Conservation (phyloP, 2,797 vertebrate genomes). For the Fistularia commersonii region DNA sequence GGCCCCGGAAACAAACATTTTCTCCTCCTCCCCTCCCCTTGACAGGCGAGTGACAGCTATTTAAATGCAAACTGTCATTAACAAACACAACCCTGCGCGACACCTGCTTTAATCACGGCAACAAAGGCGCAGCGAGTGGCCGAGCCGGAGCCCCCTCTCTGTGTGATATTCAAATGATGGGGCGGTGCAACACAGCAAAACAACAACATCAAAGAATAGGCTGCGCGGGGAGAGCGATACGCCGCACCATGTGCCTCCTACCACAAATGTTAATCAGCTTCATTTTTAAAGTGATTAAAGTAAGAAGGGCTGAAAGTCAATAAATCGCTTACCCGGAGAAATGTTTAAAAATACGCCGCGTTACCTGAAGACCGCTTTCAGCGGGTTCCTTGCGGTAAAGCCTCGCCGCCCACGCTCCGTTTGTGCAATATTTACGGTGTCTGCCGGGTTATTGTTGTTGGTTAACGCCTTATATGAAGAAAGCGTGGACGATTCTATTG, state of each 20-base stretch:
- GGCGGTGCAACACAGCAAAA: slow-evolving; percentile 72
- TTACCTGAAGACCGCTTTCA: slow-evolving; percentile 4
- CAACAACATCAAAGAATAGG: slow-evolving; percentile 87
- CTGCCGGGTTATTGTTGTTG: too few relatives aligned
- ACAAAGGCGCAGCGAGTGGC: slow-evolving; percentile 75
- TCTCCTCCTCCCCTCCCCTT: slow-evolving; percentile 49
- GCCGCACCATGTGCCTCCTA: slow-evolving; percentile 52
- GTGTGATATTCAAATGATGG: slow-evolving; percentile 92
- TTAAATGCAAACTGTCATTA: slow-evolving; percentile 80
- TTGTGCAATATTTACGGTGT: too few relatives aligned
- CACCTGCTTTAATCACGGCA: slow-evolving; percentile 81
- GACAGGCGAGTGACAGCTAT: slow-evolving; percentile 77
- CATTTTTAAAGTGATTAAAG: slow-evolving; percentile 70
- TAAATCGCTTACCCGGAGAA: slow-evolving; percentile 44
- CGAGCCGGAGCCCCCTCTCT: slow-evolving; percentile 67
- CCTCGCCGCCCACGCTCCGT: too few relatives aligned
- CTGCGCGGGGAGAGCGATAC: slow-evolving; percentile 37
- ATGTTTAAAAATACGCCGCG: slow-evolving; percentile 14
- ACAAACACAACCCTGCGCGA: slow-evolving; percentile 76
- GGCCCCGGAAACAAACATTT: slow-evolving; percentile 72
- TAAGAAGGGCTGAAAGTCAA: slow-evolving; percentile 48
- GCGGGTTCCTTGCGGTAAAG: background rate
- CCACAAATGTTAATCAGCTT: slow-evolving; percentile 68
- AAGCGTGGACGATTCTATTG: too few relatives aligned
- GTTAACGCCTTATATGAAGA: too few relatives aligned